Base-by-base conservation (phyloP, 92 coral and sea anemone genomes). In the Blastomussa wellsi region DNA sequence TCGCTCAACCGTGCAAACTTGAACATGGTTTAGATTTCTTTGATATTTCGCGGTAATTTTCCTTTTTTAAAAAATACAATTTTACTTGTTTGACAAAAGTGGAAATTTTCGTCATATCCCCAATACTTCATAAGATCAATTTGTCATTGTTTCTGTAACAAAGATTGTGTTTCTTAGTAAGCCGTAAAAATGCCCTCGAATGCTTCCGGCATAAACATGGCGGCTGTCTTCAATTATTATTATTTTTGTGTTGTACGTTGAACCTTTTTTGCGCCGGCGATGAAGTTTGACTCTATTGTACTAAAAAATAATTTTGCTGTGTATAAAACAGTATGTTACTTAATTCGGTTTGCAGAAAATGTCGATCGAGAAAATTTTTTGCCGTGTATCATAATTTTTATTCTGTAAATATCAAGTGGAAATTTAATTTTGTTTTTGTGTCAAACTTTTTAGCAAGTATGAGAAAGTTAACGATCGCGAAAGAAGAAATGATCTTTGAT, bases 181-280 rank as follows among this genome's bases (percentile, higher is more conserved):
- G 36, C 16, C 78, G 72, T 10, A 12, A 39, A 74, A 75, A 44
- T 42, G 81, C 9, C 87, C 42, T 83, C 81, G 80, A 72, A 39
- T n/a, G 86, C 60, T 83, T 83, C 87, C 87, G 87, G 87, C 20
- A 41, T 2, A 79, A 41, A 68, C 66, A 83, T 83, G 73, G 87
- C 87, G 74, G 68, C 59, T 29, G 57, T 55, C 57, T 1, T 35
- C 22, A 47, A 24, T 41, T 44, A 4, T 42, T 15, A 12, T 29
- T 8, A 41, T 26, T 41, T 79, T 31, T 68, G 38, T 39, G 37
- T 55, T 57, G 4, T 4, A 4, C 77, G 77, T 22, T 2, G 13
- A 32, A 71, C 20, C 22, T 17, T 24, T 60, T 36, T 47, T 47
- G 3, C 7, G 39, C 60, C 28, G 62, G 38, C 38, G 57, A 49